These are phyloP conservation scores for Setipinna tenuifilis DNA, from an alignment of 2,797 vertebrate genomes.

Conservation along the genomic window DNA sequence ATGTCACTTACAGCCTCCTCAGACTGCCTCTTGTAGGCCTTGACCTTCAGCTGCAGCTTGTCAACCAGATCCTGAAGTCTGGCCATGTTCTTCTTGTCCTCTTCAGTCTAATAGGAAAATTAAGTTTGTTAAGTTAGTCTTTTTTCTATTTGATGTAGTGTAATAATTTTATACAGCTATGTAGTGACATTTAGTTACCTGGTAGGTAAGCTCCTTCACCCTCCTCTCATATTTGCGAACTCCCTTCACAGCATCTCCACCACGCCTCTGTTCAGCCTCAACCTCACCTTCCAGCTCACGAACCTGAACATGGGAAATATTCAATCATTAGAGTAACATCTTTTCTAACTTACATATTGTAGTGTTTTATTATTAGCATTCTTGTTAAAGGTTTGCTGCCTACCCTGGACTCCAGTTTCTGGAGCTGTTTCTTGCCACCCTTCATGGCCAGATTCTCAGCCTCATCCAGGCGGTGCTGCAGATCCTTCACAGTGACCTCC, in stretches of 20 bases:
- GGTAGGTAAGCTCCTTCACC: slow-evolving; percentile 82
- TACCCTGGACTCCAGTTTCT: slow-evolving; percentile 68
- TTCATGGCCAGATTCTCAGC: slow-evolving; percentile 88
- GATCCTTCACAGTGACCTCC: slow-evolving; percentile 83
- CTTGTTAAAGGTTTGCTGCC: slow-evolving; percentile 34
- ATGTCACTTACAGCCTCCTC: slow-evolving; percentile 29
- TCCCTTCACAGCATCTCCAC: slow-evolving; percentile 76
- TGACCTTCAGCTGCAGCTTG: slow-evolving; percentile 45
- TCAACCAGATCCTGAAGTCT: slow-evolving; percentile 48
- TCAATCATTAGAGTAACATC: not conserved
- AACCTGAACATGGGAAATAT: slow-evolving; percentile 66
- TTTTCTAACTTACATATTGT: no score
- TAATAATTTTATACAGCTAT: no score
- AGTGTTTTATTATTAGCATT: no score
- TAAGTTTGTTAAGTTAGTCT: not conserved
- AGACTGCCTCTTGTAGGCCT: slow-evolving; percentile 45
- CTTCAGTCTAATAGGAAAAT: slow-evolving; percentile 24
- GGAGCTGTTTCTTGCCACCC: slow-evolving; percentile 83
- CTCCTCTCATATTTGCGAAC: slow-evolving; percentile 79
- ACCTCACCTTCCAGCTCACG: slow-evolving; percentile 79
- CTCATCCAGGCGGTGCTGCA: slow-evolving; percentile 85
- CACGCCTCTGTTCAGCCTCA: slow-evolving; percentile 78
- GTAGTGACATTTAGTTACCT: slow-evolving; percentile 69
- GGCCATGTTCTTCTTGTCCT: slow-evolving; percentile 41
- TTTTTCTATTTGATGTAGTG: not conserved